phyloP scores from a whole-genome alignment of 2,888 invertebrate species.

The Gnatocerus cornutus region DNA sequence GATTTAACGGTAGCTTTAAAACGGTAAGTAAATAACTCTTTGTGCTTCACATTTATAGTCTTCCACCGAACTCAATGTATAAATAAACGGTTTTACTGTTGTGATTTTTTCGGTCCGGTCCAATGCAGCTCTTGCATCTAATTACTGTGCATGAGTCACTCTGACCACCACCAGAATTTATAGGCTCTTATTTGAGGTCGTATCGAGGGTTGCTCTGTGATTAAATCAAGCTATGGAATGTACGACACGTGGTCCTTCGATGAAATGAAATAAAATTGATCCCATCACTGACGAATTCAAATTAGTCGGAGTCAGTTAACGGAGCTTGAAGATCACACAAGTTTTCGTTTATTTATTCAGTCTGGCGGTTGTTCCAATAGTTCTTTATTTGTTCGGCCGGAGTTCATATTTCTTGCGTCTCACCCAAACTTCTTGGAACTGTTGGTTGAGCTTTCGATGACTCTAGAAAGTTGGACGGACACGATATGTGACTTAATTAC shows the following conservation, averaged over 20 bases:
- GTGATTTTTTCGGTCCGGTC: constrained; percentile 9
- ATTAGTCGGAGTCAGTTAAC: constrained; percentile 38
- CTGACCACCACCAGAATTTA: constrained; percentile 50
- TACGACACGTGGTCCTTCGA: constrained; percentile 23
- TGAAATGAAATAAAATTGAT: no score
- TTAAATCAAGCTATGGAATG: constrained; percentile 49
- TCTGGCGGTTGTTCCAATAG: constrained; percentile 39
- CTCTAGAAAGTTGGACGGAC: constrained; percentile 7
- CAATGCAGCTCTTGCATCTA: constrained; percentile 21
- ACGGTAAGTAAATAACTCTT: constrained; percentile 47
- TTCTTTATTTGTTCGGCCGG: constrained; percentile 43
- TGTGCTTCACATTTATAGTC: constrained; percentile 44
- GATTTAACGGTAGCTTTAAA: constrained; percentile 47
- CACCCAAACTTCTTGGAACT: constrained; percentile 38
- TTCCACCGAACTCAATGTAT: constrained; percentile 41
- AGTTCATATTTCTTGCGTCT: constrained; percentile 45
- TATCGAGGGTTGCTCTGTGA: constrained; percentile 50
- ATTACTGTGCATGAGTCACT: constrained; percentile 38
- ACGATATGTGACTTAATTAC: constrained; percentile 22
- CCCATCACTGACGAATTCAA: constrained; percentile 23
- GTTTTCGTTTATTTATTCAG: constrained; percentile 44
- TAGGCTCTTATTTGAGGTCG: constrained; percentile 54
- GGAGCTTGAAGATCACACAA: constrained; percentile 43
- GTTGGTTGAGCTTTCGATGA: constrained; percentile 25
- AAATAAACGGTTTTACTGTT: constrained; percentile 38